A percentile compares a stretch with the other conserved stretches of the same genome.
Conservation (phyloP, 2,888 invertebrate species). For the Acronicta psi region DNA sequence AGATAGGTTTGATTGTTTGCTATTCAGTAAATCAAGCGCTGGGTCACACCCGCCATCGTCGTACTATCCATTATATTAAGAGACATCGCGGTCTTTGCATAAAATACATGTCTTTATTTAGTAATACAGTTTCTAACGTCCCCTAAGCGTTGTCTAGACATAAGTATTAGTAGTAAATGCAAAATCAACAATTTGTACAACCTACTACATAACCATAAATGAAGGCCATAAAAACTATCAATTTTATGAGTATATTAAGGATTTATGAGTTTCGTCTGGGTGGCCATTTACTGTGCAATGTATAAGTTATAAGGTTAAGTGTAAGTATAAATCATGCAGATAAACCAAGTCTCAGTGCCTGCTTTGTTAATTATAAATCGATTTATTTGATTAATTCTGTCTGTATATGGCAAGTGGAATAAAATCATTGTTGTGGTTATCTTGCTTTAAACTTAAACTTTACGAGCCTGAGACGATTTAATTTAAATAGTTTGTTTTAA, state of each 20-base stretch:
- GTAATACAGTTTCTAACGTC: no score
- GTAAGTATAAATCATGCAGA: conserved; percentile 41
- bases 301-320: conserved; percentile 44
- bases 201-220: conserved; percentile 32
- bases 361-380: conserved; percentile 52
- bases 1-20: no score
- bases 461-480: no score
- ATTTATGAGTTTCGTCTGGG: conserved; percentile 36
- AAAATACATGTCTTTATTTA: no score
- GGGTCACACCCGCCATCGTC: no score
- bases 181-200: conserved; percentile 28
- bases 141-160: not conserved
- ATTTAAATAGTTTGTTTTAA: no score
- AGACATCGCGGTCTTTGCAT: no score
- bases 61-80: no score
- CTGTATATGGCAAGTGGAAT: conserved; percentile 23
- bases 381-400: conserved; percentile 42
- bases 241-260: conserved; percentile 32
- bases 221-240: conserved; percentile 36
- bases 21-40: no score
- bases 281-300: conserved; percentile 26
- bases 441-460: conserved; percentile 5
- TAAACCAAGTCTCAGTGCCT: conserved; percentile 39
- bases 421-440: conserved; percentile 23
- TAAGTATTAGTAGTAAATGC: not conserved